Evolutionary conservation across 2,888 invertebrate genomes (phyloP).

Genomic region (Nomada hirtipes): DNA sequence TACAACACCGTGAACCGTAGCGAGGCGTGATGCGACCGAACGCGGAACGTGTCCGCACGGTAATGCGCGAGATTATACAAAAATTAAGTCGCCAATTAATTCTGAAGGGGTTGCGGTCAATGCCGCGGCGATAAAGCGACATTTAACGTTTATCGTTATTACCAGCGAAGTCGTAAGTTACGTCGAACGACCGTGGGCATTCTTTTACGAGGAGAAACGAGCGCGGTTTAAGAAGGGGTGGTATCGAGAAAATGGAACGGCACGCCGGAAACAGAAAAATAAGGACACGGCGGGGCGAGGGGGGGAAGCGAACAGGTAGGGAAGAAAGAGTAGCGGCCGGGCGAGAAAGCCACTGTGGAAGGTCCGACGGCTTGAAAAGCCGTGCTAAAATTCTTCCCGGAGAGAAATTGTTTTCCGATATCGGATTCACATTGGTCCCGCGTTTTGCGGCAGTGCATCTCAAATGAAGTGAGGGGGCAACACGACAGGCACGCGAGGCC

Average conservation of each 20-base stretch:
- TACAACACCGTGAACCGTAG: constrained; percentile 11
- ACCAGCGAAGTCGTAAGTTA: constrained; percentile 66
- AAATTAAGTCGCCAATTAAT: constrained; percentile 71
- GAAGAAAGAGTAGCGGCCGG: constrained; percentile 39
- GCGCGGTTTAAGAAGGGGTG: constrained; percentile 66
- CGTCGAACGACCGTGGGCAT: constrained; percentile 62
- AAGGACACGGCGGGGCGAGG: constrained; percentile 52
- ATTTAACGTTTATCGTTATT: constrained; percentile 73
- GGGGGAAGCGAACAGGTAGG: constrained; percentile 12
- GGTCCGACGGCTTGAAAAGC: constrained; percentile 74
- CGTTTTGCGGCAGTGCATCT: constrained; percentile 78
- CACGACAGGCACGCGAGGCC: constrained; percentile 13
- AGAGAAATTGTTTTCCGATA: constrained; percentile 86
- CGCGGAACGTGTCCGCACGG: not conserved
- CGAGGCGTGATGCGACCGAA: not conserved
- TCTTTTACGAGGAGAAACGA: constrained; percentile 71
- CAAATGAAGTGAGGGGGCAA: constrained; percentile 71
- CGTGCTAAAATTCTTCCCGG: constrained; percentile 75
- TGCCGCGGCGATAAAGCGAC: constrained; percentile 66
- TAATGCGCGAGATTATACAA: constrained; percentile 52
- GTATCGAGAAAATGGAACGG: constrained; percentile 69
- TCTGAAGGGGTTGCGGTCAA: constrained; percentile 51
- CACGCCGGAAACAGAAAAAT: constrained; percentile 65
- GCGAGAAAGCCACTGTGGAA: constrained; percentile 53
- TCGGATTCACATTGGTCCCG: constrained; percentile 81